Percentiles rank a stretch among this genome's conserved stretches.
Evolutionary conservation across 2,888 invertebrate genomes (phyloP).

Genomic region (Cancer borealis): DNA sequence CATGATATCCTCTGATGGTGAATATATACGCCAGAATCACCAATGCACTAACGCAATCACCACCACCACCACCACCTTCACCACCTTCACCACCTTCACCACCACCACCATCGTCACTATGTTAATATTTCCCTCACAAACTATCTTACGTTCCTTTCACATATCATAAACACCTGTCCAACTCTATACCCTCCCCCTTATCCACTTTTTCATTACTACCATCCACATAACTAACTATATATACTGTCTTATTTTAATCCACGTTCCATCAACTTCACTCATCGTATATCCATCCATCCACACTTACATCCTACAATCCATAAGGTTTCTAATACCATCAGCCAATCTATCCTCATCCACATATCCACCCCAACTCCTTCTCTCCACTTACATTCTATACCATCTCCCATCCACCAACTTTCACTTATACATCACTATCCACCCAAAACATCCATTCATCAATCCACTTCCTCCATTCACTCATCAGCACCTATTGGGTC

Average conservation of each 20-base stretch:
- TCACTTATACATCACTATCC: background rate
- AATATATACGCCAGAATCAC: background rate
- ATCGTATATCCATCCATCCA: background rate
- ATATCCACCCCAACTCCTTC: background rate
- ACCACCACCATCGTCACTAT: no score
- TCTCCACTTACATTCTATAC: background rate
- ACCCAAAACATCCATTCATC: background rate
- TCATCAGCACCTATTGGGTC: background rate
- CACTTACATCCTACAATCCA: no score
- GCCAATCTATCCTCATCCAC: background rate
- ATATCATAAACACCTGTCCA: background rate
- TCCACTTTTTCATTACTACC: background rate
- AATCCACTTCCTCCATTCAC: background rate
- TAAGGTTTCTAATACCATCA: no score
- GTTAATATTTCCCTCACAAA: background rate
- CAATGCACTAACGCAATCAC: background rate
- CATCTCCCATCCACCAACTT: background rate
- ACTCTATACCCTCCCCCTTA: background rate
- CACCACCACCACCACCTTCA: background rate
- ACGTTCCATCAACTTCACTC: background rate
- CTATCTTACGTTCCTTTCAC: background rate
- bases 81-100: no score
- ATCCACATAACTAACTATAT: background rate
- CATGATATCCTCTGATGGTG: background rate
- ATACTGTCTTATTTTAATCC: background rate